Conservation (phyloP, 2,797 vertebrate genomes). For the Anableps anableps region DNA sequence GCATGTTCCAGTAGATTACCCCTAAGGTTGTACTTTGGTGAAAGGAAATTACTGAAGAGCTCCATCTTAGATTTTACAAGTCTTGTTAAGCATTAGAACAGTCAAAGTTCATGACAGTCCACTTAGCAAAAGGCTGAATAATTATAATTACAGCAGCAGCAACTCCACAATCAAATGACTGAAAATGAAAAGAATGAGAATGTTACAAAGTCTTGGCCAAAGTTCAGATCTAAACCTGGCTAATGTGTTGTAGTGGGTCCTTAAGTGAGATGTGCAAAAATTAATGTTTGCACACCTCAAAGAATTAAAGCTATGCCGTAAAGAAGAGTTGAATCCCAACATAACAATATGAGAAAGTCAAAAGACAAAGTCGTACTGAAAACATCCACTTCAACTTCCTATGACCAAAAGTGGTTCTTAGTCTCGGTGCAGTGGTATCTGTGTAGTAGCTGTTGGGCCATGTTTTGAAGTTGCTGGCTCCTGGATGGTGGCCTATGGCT, state of each 20-base stretch:
- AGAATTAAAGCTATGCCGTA: not conserved
- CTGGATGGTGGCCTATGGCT: too few relatives aligned
- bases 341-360: too few relatives aligned
- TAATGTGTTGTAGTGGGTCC: not conserved
- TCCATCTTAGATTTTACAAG: not conserved
- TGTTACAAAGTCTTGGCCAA: not conserved
- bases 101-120: not conserved
- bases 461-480: too few relatives aligned
- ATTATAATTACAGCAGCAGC: not conserved
- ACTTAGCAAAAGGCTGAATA: not conserved
- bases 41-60: not conserved
- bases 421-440: not conserved
- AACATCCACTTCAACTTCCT: not conserved
- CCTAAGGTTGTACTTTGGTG: not conserved
- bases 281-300: not conserved
- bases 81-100: not conserved
- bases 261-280: not conserved
- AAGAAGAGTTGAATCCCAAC: not conserved
- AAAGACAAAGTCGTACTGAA: too few relatives aligned
- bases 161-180: not conserved
- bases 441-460: too few relatives aligned
- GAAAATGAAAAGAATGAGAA: not conserved
- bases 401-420: not conserved
- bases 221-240: not conserved
- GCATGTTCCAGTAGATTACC: not conserved